phyloP scores from a whole-genome alignment of 2,797 vertebrate species.

The Acrossocheilus wenchowensis region DNA sequence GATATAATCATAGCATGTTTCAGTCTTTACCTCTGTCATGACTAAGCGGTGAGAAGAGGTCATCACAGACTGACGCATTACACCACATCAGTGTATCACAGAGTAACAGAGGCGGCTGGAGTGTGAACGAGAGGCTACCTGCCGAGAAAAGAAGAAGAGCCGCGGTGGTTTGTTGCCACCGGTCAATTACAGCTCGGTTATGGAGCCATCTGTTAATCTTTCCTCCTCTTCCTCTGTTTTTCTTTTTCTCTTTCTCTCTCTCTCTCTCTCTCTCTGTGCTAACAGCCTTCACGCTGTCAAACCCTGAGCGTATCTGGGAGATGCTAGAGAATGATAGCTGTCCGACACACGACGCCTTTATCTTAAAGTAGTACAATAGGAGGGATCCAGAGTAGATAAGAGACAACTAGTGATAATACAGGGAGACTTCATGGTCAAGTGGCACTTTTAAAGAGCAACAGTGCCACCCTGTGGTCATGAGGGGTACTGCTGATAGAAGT shows the following conservation, averaged over 20 bases:
- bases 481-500: background rate
- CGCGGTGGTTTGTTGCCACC: slow-evolving; percentile 66
- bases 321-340: slow-evolving; percentile 77
- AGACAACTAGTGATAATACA: slow-evolving; percentile 69
- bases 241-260: slow-evolving; percentile 5
- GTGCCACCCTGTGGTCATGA: slow-evolving; percentile 76
- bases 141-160: slow-evolving; percentile 35
- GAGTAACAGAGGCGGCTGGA: slow-evolving; percentile 21
- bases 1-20: slow-evolving; percentile 7
- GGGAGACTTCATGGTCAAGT: slow-evolving; percentile 21
- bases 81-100: slow-evolving; percentile 45
- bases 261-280: background rate
- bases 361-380: slow-evolving; percentile 77
- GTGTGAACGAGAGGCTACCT: slow-evolving; percentile 27
- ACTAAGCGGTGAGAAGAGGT: background rate
- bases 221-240: slow-evolving; percentile 11
- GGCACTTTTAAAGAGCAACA: slow-evolving; percentile 66
- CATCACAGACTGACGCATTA: slow-evolving; percentile 5
- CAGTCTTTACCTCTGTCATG: slow-evolving; percentile 11
- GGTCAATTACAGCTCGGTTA: slow-evolving; percentile 75
- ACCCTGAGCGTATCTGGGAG: slow-evolving; percentile 68
- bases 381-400: slow-evolving; percentile 75
- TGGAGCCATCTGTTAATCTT: slow-evolving; percentile 52
- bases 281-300: slow-evolving; percentile 67
- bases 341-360: slow-evolving; percentile 73